Percentiles rank a stretch among this genome's conserved stretches.
phyloP scores from a whole-genome alignment of 2,888 invertebrate species.

The Achlya flavicornis region DNA sequence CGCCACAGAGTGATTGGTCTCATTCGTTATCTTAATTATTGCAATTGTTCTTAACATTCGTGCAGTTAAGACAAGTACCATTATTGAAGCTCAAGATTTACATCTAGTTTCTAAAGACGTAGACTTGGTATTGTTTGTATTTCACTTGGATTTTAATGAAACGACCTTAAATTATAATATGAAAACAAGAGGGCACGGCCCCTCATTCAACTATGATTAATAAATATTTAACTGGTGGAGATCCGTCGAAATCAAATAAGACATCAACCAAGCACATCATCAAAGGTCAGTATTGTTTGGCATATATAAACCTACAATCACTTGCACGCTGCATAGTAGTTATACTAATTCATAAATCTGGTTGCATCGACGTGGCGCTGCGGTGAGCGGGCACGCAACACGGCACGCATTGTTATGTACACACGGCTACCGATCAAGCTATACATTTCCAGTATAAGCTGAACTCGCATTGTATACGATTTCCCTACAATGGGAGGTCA shows the following conservation, averaged over 20 bases:
- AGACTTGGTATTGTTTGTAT: neutral
- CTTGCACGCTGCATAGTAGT: conserved; percentile 25
- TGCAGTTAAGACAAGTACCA: neutral
- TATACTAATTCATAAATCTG: conserved; percentile 29
- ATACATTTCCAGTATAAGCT: no score
- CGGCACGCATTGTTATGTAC: conserved; percentile 44
- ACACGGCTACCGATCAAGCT: no score
- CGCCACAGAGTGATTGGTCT: conserved; percentile 1
- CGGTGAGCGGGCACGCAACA: conserved; percentile 34
- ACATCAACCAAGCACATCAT: neutral
- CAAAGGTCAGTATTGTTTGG: conserved; percentile 9
- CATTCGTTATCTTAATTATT: conserved; percentile 7
- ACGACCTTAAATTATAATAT: neutral
- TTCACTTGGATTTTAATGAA: neutral
- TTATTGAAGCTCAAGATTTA: neutral
- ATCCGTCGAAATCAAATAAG: neutral
- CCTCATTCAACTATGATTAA: neutral
- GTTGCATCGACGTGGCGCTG: conserved; percentile 19
- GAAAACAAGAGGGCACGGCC: neutral
- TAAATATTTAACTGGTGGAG: neutral
- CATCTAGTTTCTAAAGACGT: neutral
- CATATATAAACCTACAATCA: conserved; percentile 28
- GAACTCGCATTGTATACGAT: no score
- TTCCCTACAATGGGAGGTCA: no score
- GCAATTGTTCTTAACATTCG: conserved; percentile 6